phyloP scores from a whole-genome alignment of 1,140 invertebrate genomes.

The Leptestheria dahalacensis region DNA sequence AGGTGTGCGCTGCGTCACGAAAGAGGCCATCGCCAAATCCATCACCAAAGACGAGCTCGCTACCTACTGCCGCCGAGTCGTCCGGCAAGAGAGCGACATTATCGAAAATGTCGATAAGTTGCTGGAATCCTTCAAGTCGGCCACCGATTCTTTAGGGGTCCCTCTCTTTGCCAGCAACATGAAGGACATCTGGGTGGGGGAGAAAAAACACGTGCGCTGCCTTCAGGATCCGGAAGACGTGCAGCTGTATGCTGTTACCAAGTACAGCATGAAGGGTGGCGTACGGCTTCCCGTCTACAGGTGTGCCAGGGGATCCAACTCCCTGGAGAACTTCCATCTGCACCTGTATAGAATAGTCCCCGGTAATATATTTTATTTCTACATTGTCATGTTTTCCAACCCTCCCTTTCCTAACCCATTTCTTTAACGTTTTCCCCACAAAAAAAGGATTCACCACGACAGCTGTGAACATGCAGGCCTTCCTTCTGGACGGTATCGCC shows the following conservation, averaged over 20 bases:
- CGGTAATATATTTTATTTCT: neutral
- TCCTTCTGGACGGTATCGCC: neutral
- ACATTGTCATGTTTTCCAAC: neutral
- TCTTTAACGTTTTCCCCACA: slow-evolving; percentile 1
- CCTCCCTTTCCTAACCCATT: neutral
- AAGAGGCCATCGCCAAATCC: neutral
- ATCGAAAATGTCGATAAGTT: neutral
- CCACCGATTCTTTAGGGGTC: neutral
- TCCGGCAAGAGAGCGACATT: neutral
- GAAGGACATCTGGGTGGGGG: neutral
- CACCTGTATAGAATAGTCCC: neutral
- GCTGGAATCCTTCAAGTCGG: neutral
- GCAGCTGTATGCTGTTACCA: neutral
- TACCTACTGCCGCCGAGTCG: neutral
- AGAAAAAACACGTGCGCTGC: neutral
- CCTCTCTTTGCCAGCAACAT: neutral
- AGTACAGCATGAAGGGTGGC: neutral
- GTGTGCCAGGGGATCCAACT: neutral
- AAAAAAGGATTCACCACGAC: neutral
- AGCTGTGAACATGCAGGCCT: neutral
- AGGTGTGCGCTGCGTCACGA: neutral
- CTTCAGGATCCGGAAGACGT: neutral
- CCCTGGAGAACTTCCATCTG: neutral
- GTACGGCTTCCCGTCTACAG: neutral
- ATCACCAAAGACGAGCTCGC: slow-evolving; percentile 8